Conservation (phyloP, 2,888 invertebrate genomes). For the Carabus problematicus region DNA sequence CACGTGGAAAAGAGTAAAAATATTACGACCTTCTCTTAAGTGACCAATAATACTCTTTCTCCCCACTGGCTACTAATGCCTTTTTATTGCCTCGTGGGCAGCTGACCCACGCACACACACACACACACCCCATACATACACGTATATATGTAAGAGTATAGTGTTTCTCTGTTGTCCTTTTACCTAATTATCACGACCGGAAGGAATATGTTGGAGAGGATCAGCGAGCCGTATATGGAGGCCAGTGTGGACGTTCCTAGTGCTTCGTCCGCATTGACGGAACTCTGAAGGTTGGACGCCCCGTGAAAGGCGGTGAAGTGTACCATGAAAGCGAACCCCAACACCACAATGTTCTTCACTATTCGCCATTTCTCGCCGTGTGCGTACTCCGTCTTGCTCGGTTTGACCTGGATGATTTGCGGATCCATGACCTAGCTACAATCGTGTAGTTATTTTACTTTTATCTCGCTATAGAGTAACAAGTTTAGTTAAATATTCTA, state of each 20-base stretch:
- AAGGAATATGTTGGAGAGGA: conserved; percentile 88
- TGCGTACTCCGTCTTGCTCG: conserved; percentile 56
- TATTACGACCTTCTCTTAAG: too few species aligned
- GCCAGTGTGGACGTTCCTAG: conserved; percentile 85
- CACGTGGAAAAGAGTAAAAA: too few species aligned
- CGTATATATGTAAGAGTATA: too few species aligned
- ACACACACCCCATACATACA: too few species aligned
- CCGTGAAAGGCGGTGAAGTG: conserved; percentile 93
- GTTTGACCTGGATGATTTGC: conserved; percentile 28
- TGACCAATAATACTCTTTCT: too few species aligned
- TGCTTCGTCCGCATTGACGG: conserved; percentile 81
- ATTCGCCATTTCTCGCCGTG: conserved; percentile 77
- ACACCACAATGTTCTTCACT: conserved; percentile 82
- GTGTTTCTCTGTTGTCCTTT: conserved; percentile 48
- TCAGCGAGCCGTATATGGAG: conserved; percentile 85
- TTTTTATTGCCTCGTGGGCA: neutral
- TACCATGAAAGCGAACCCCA: conserved; percentile 89
- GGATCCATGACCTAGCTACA: conserved; percentile 36
- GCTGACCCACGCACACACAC: neutral
- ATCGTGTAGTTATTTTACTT: conserved; percentile 21
- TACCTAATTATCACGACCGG: conserved; percentile 85
- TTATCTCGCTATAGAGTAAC: too few species aligned
- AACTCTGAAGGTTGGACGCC: conserved; percentile 83
- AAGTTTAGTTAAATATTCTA: too few species aligned
- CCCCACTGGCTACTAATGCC: neutral